Evolutionary conservation across 2,113 vertebrate species (phyloP).

Genomic region (Fulmarus glacialis): DNA sequence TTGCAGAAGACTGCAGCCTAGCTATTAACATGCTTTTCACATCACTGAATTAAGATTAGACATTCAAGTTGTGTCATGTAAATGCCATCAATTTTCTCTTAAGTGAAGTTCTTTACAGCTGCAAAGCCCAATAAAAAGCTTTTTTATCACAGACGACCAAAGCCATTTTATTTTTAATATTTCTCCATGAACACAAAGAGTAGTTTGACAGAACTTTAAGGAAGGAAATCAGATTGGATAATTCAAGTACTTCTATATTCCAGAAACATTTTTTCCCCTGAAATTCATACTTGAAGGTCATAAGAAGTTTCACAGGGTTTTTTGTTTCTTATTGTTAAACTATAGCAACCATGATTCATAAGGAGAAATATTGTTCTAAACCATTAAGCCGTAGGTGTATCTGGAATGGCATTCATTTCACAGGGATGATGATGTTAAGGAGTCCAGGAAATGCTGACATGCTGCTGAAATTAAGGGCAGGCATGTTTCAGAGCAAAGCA

Average conservation of each 20-base stretch:
- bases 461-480: neutral
- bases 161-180: neutral
- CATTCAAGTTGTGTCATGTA: neutral
- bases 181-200: neutral
- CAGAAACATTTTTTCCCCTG: neutral
- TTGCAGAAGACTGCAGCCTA: neutral
- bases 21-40: conserved; percentile 30
- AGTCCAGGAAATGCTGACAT: neutral
- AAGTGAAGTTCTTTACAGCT: conserved; percentile 4
- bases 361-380: neutral
- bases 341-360: neutral
- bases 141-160: neutral
- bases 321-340: neutral
- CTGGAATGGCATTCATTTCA: neutral
- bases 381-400: neutral
- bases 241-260: neutral
- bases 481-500: neutral
- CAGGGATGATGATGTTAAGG: neutral
- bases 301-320: neutral
- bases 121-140: neutral
- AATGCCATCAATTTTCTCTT: conserved; percentile 18
- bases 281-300: neutral
- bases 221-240: neutral
- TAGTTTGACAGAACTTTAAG: neutral
- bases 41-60: conserved; percentile 1